phyloP scores from a whole-genome alignment of 2,797 vertebrate genomes.

The Babyrousa celebensis region DNA sequence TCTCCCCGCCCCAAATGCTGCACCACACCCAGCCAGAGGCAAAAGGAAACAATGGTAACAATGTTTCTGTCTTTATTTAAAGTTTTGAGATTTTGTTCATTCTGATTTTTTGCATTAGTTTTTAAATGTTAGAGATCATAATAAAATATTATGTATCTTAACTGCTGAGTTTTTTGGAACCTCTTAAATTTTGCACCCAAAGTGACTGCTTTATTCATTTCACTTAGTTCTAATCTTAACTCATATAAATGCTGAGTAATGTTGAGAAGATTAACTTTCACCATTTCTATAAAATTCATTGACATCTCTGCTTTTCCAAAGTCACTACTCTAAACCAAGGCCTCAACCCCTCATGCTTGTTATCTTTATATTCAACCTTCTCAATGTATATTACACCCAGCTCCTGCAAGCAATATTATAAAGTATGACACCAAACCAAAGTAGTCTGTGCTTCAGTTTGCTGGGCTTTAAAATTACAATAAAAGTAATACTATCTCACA shows the following conservation, averaged over 20 bases:
- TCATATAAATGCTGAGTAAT: neutral
- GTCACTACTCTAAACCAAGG: neutral
- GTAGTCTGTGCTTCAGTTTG: neutral
- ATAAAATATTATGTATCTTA: neutral
- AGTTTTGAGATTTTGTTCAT: neutral
- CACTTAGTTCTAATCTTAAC: neutral
- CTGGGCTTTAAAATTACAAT: neutral
- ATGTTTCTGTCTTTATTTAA: neutral
- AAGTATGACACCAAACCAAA: neutral
- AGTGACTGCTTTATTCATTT: neutral
- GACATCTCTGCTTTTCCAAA: conserved; percentile 15
- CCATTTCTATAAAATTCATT: neutral
- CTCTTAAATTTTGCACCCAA: neutral
- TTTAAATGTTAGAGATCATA: neutral
- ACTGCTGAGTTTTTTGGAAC: neutral
- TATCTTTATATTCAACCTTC: neutral
- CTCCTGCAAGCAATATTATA: neutral
- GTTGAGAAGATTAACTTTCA: neutral
- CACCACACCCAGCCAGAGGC: neutral
- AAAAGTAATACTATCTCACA: neutral
- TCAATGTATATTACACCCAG: neutral
- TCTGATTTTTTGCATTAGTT: neutral
- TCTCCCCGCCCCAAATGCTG: accelerated
- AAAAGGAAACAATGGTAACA: neutral
- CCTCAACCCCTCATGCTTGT: neutral